Evolutionary conservation across 2,797 vertebrate genomes (phyloP).

Genomic region (Aulostomus chinensis): DNA sequence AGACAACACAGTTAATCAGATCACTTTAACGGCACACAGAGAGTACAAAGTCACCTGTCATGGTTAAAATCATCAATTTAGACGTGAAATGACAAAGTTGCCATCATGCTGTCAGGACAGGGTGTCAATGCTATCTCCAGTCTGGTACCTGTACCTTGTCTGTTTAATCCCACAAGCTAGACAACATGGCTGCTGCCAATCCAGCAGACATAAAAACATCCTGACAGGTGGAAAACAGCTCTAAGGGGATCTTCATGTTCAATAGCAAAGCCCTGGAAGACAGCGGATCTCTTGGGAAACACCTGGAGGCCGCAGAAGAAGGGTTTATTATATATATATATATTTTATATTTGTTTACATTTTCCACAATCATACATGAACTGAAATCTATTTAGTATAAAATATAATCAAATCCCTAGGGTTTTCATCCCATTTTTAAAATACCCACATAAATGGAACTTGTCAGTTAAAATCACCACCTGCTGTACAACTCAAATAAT

Average conservation of each 20-base stretch:
- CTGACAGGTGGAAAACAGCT: conserved; percentile 59
- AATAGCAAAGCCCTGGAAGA: conserved; percentile 16
- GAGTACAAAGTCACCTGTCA: conserved; percentile 16
- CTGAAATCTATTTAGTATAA: background rate
- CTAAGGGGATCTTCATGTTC: conserved; percentile 43
- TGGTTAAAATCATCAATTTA: too few relatives aligned
- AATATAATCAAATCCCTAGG: too few relatives aligned
- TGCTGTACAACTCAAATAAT: too few relatives aligned
- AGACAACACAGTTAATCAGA: background rate
- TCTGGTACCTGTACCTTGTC: conserved; percentile 16
- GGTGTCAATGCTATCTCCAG: conserved; percentile 20
- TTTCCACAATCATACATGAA: background rate
- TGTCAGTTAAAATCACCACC: too few relatives aligned
- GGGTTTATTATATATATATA: conserved; percentile 7
- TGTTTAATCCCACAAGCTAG: conserved; percentile 60
- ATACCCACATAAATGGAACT: background rate
- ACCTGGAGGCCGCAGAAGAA: conserved; percentile 9
- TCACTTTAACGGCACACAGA: background rate
- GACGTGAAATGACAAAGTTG: too few relatives aligned
- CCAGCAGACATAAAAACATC: conserved; percentile 39
- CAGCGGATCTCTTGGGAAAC: conserved; percentile 13
- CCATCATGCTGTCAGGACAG: conserved; percentile 24
- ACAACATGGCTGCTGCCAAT: conserved; percentile 40
- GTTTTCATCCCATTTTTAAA: conserved; percentile 2
- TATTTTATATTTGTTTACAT: background rate